phyloP scores from a whole-genome alignment of 2,888 invertebrate genomes.

The Sesamia inferens region DNA sequence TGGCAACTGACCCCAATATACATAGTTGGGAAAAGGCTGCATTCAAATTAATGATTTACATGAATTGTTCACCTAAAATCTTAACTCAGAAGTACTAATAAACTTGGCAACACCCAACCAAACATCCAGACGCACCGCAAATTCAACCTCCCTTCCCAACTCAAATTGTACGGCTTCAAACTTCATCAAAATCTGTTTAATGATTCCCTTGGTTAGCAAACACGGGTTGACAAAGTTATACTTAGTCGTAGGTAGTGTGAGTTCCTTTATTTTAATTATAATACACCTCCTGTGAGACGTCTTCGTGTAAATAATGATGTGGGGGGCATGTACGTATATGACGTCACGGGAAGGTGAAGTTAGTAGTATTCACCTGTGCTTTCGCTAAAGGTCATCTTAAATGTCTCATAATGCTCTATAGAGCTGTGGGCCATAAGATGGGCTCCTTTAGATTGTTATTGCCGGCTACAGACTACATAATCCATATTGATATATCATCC shows the following conservation, averaged over 20 bases:
- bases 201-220: slow-evolving; percentile 47
- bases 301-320: slow-evolving; percentile 28
- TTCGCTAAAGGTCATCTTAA: not conserved
- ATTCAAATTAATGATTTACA: slow-evolving; percentile 5
- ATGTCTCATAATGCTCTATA: too few species aligned
- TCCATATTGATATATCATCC: too few species aligned
- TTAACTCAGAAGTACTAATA: slow-evolving; percentile 13
- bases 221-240: slow-evolving; percentile 32
- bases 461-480: too few species aligned
- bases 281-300: slow-evolving; percentile 35
- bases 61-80: slow-evolving; percentile 2
- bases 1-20: too few species aligned
- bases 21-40: too few species aligned
- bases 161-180: slow-evolving; percentile 52
- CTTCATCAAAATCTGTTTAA: slow-evolving; percentile 60
- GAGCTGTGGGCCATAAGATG: too few species aligned
- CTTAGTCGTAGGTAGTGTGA: slow-evolving; percentile 27
- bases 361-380: not conserved
- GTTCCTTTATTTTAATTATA: slow-evolving; percentile 47
- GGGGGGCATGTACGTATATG: not conserved
- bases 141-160: slow-evolving; percentile 33
- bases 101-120: slow-evolving; percentile 23
- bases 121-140: slow-evolving; percentile 35
- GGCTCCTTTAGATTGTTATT: too few species aligned
- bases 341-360: slow-evolving; percentile 1